Evolutionary conservation across 2,113 vertebrate species (phyloP).

Genomic region (Gadus chalcogrammus): DNA sequence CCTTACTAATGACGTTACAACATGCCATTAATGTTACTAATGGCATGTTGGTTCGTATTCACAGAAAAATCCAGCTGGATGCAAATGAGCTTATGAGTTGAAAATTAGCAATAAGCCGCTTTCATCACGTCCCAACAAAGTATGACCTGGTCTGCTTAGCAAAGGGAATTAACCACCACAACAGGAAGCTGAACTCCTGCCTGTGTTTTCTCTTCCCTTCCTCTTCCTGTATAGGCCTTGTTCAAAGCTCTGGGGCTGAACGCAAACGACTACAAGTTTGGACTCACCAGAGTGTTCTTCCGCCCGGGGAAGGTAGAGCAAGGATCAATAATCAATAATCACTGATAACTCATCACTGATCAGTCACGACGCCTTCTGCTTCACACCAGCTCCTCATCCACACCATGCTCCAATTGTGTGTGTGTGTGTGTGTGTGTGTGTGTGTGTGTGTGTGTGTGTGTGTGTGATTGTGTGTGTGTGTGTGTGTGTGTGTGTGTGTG

Average conservation of each 20-base stretch:
- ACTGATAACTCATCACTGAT: not conserved
- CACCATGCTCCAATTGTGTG: not conserved
- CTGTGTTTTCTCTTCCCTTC: slow-evolving; percentile 16
- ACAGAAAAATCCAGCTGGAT: slow-evolving; percentile 2
- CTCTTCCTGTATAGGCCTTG: slow-evolving; percentile 75
- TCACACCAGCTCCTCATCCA: not conserved
- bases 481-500: not conserved
- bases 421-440: not conserved
- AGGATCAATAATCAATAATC: not conserved
- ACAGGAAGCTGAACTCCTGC: slow-evolving; percentile 19
- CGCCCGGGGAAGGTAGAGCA: slow-evolving; percentile 90
- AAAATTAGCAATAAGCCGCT: slow-evolving; percentile 12
- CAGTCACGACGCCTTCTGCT: not conserved
- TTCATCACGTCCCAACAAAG: not conserved
- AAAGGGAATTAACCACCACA: slow-evolving; percentile 18
- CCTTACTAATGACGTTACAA: not conserved
- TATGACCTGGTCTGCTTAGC: slow-evolving; percentile 3
- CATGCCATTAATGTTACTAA: not conserved
- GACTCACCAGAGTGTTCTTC: slow-evolving; percentile 96
- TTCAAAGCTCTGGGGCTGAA: slow-evolving; percentile 98
- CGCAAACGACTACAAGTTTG: slow-evolving; percentile 96
- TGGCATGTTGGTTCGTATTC: not conserved
- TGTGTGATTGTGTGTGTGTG: not conserved
- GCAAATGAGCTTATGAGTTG: slow-evolving; percentile 5
- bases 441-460: slow-evolving; percentile 9